A percentile compares a stretch with the other conserved stretches of the same genome.
phyloP scores from a whole-genome alignment of 2,113 vertebrate genomes.

The Engraulis encrasicolus region DNA sequence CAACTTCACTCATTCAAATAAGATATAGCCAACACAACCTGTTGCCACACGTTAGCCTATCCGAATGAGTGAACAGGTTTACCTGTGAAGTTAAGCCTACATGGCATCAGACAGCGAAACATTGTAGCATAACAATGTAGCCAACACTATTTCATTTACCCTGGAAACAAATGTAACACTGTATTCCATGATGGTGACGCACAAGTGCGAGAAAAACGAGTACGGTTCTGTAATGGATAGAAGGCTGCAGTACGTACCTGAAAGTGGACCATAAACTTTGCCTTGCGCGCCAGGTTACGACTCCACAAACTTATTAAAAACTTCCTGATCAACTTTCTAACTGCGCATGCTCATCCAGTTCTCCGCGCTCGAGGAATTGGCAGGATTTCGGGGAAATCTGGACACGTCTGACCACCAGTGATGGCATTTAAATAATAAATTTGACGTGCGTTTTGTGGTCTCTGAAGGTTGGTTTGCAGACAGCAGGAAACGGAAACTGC shows the following conservation, averaged over 20 bases:
- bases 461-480: background rate
- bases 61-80: too few relatives aligned
- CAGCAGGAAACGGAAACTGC: background rate
- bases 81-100: too few relatives aligned
- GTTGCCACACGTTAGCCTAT: too few relatives aligned
- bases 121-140: too few relatives aligned
- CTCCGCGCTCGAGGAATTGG: background rate
- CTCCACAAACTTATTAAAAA: background rate
- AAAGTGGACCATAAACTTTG: background rate
- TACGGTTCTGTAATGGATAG: background rate
- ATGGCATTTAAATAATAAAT: background rate
- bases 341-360: background rate
- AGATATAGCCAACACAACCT: too few relatives aligned
- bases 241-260: slow-evolving; percentile 7
- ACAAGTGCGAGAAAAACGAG: background rate
- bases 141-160: too few relatives aligned
- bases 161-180: background rate
- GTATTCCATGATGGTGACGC: background rate
- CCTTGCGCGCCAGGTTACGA: background rate
- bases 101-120: too few relatives aligned
- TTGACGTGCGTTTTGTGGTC: background rate
- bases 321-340: background rate
- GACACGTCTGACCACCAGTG: background rate
- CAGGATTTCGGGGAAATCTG: background rate
- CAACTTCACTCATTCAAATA: too few relatives aligned